These are phyloP conservation scores for Tanypteryx hageni DNA, from an alignment of 2,888 invertebrate species.

Conservation along the genomic window DNA sequence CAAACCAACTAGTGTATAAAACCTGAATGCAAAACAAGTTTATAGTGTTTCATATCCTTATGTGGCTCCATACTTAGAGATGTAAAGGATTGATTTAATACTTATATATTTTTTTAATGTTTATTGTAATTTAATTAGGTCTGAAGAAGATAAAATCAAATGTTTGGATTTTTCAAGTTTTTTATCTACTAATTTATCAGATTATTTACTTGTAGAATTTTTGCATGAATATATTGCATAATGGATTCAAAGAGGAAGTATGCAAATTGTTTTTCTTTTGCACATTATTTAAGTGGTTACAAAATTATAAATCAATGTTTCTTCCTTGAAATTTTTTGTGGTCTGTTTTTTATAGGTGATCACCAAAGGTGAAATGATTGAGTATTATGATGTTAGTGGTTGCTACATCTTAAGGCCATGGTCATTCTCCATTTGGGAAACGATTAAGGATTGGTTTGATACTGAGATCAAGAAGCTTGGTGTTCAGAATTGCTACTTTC, in stretches of 20 bases:
- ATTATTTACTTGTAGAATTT: too few species aligned
- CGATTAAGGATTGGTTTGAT: conserved; percentile 91
- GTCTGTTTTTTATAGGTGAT: conserved; percentile 76
- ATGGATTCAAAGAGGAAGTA: background rate
- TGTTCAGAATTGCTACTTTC: conserved; percentile 98
- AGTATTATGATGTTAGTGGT: conserved; percentile 99
- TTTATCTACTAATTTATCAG: too few species aligned
- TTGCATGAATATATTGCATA: too few species aligned
- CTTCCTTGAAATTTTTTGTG: background rate
- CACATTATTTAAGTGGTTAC: background rate
- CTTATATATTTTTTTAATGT: background rate
- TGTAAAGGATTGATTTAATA: background rate
- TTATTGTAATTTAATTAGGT: background rate
- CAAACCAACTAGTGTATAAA: too few species aligned
- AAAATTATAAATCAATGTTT: background rate
- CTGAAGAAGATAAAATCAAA: too few species aligned
- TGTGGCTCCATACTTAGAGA: too few species aligned
- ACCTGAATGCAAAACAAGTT: too few species aligned
- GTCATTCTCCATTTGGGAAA: conserved; percentile 98
- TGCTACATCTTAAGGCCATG: conserved; percentile 99
- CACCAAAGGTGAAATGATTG: conserved; percentile 97
- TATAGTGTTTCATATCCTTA: too few species aligned
- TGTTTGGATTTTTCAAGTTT: too few species aligned
- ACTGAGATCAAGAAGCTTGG: conserved; percentile 91
- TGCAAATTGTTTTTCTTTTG: background rate